Evolutionary conservation across 2,888 invertebrate species (phyloP), one percentile per base, ranked within the genome.

Genomic region (Caenorhabditis sinica): DNA sequence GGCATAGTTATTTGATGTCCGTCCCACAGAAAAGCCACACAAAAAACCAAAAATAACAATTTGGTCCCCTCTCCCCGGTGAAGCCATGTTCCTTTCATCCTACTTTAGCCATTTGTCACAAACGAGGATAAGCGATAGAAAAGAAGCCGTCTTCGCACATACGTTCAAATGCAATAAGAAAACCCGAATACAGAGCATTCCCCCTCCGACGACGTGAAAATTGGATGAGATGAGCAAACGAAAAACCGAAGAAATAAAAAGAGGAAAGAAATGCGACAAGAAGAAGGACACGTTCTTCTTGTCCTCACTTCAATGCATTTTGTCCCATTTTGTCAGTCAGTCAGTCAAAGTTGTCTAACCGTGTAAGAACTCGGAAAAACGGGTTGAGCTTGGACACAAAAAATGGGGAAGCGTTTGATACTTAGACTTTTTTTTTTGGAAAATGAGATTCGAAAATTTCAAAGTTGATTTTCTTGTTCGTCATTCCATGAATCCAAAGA

Each of bases 161-260:
- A 43, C 56, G 61, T 72, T 80, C 72, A 65, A 80, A 72, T 80
- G 80, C 72, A 80, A 80, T 80, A 80, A 80, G 66, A 80, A 80
- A 80, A 75, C 23, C 40, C 40, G 28, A 53, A 69, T 69, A 69
- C 61, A 36, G 63, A 61, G 45, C 40, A 61, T 3, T 8, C 40
- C n/a, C n/a, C n/a, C n/a, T n/a, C n/a, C n/a, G 40, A 13, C 40
- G 40, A 36, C n/a, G 20, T 5, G 43, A 53, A 72, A 80, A 80
- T 72, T 65, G 66, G 63, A 80, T 72, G 72, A 72, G 72, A 65
- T 49, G 20, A 71, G 69, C 40, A 79, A 60, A 80, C 53, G 65
- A 49, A 49, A 56, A 72, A 51, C 49, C 36, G 66, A 25, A 51
- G 25, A 36, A 60, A 51, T 33, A 40, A 40, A 63, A 51, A n/a